Evolutionary conservation across 1,140 invertebrate species (phyloP).

Genomic region (Scaptodrosophila lebanonensis): DNA sequence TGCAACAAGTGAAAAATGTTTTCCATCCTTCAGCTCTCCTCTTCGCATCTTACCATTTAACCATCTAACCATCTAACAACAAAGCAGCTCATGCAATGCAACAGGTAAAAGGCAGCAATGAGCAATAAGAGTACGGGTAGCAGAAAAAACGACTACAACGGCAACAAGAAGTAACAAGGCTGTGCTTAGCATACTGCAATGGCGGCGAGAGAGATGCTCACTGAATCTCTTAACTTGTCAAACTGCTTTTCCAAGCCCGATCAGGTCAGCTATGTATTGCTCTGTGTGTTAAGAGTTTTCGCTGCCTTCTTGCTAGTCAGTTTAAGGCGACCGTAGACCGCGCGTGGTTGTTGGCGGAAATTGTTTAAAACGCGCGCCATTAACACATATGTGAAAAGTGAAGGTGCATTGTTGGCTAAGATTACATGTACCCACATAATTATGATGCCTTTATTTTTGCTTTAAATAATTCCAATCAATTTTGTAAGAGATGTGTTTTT

Average conservation of each 20-base stretch:
- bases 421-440: slow-evolving; percentile 22
- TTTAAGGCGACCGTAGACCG: slow-evolving; percentile 60
- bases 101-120: slow-evolving; percentile 53
- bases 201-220: slow-evolving; percentile 27
- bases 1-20: slow-evolving; percentile 75
- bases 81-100: slow-evolving; percentile 15
- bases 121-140: slow-evolving; percentile 16
- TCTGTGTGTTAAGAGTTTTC: slow-evolving; percentile 54
- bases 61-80: slow-evolving; percentile 12
- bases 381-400: slow-evolving; percentile 54
- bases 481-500: slow-evolving; percentile 6
- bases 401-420: slow-evolving; percentile 49
- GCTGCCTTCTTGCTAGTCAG: slow-evolving; percentile 25
- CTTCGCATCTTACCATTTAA: slow-evolving; percentile 7
- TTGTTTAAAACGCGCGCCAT: slow-evolving; percentile 24
- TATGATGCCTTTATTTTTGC: slow-evolving; percentile 20
- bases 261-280: slow-evolving; percentile 8
- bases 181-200: slow-evolving; percentile 48
- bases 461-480: slow-evolving; percentile 5
- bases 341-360: slow-evolving; percentile 34
- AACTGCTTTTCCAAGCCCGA: slow-evolving; percentile 44
- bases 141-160: slow-evolving; percentile 10
- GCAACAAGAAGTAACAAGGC: slow-evolving; percentile 39
- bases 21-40: slow-evolving; percentile 33
- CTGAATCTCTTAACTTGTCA: slow-evolving; percentile 37